Conservation (phyloP, 1,140 invertebrate species). For the Lepidotrigona ventralis region DNA sequence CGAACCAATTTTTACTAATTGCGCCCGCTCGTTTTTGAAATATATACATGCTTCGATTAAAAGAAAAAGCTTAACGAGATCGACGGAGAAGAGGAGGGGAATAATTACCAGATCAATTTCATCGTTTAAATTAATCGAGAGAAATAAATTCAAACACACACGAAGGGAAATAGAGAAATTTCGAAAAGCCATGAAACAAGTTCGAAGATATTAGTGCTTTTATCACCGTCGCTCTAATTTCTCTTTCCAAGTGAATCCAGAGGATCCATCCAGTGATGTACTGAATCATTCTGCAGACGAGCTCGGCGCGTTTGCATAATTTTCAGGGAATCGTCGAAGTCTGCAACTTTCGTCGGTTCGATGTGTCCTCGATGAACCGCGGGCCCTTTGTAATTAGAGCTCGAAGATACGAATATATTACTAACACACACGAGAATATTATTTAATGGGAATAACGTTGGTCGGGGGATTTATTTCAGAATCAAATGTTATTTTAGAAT, state of each 20-base stretch:
- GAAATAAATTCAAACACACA: too few relatives aligned
- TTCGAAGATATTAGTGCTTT: too few relatives aligned
- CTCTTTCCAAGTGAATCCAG: background rate
- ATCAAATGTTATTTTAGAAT: too few relatives aligned
- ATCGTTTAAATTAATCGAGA: too few relatives aligned
- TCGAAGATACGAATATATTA: background rate
- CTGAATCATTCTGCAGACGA: background rate
- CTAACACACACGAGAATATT: too few relatives aligned
- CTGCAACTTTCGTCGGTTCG: background rate
- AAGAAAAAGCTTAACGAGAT: background rate
- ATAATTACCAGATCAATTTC: too few relatives aligned
- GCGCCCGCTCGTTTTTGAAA: background rate
- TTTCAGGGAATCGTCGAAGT: background rate
- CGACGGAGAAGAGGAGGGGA: accelerated
- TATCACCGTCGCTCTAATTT: background rate
- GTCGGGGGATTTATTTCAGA: too few relatives aligned
- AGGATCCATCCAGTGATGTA: background rate
- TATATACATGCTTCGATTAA: background rate
- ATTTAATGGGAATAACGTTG: too few relatives aligned
- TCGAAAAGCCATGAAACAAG: too few relatives aligned
- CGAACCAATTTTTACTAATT: background rate
- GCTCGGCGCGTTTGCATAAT: background rate
- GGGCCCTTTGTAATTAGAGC: background rate
- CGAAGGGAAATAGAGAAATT: too few relatives aligned
- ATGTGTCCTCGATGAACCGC: background rate